Conservation (phyloP, 2,113 vertebrate genomes). For the Cygnus atratus region DNA sequence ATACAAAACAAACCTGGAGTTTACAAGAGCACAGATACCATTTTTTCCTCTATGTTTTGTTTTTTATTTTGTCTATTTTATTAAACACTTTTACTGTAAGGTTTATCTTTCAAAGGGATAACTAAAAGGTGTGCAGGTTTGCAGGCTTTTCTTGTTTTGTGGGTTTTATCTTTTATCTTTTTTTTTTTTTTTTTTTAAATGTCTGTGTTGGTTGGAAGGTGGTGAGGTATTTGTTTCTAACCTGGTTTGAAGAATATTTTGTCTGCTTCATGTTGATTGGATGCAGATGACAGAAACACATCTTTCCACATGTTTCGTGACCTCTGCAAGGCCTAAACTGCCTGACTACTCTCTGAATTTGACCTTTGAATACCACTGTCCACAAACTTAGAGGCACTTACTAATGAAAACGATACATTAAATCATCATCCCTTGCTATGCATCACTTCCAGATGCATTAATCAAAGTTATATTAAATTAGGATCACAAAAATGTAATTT, state of each 20-base stretch:
- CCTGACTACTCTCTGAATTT: background rate
- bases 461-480: background rate
- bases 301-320: background rate
- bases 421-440: background rate
- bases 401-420: background rate
- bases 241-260: background rate
- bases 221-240: background rate
- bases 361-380: background rate
- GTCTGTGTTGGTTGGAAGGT: too few relatives aligned
- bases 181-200: background rate
- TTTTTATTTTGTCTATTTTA: background rate
- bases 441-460: background rate
- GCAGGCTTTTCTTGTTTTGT: background rate
- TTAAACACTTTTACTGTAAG: background rate
- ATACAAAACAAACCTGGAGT: fast-evolving
- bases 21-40: background rate
- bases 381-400: background rate
- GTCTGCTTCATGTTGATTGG: background rate
- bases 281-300: background rate
- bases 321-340: background rate
- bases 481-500: background rate
- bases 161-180: background rate
- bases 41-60: background rate
- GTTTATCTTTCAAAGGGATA: background rate
- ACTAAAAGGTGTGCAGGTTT: background rate